Conservation (phyloP, 2,888 invertebrate genomes). For the Euclidia mi region DNA sequence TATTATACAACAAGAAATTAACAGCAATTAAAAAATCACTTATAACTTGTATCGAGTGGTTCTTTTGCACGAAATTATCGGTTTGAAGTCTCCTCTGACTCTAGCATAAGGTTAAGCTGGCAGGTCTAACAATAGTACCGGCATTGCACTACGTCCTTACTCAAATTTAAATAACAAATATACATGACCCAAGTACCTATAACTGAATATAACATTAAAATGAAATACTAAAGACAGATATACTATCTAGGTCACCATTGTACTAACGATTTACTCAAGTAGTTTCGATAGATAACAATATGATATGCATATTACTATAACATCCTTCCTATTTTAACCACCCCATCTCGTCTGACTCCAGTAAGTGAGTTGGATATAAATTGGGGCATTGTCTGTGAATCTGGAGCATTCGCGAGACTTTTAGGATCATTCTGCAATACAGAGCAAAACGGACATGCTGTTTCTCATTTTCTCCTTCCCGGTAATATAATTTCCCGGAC, state of each 20-base stretch:
- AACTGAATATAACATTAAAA: too few species aligned
- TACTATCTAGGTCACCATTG: background rate
- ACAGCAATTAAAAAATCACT: too few species aligned
- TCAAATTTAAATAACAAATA: too few species aligned
- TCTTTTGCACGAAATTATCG: too few species aligned
- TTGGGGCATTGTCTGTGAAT: constrained; percentile 90
- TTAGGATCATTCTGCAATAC: constrained; percentile 79
- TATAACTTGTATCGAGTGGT: too few species aligned
- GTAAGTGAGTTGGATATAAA: constrained; percentile 90
- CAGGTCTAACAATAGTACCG: too few species aligned
- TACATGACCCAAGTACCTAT: too few species aligned
- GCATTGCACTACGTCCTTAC: too few species aligned
- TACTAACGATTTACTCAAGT: background rate
- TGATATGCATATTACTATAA: constrained; percentile 58
- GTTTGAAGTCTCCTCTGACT: too few species aligned
- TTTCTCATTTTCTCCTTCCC: constrained; percentile 60
- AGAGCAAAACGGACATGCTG: constrained; percentile 64
- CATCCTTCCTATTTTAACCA: constrained; percentile 72
- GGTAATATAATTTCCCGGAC: constrained; percentile 44
- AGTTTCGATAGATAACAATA: constrained; percentile 19
- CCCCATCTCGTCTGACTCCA: constrained; percentile 78
- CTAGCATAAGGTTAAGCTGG: too few species aligned
- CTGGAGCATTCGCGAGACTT: constrained; percentile 85
- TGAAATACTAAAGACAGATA: too few species aligned
- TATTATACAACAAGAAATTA: too few species aligned